Percentiles rank a stretch among this genome's conserved stretches.
phyloP scores from a whole-genome alignment of 1,140 invertebrate species.

The Hyles euphorbiae region DNA sequence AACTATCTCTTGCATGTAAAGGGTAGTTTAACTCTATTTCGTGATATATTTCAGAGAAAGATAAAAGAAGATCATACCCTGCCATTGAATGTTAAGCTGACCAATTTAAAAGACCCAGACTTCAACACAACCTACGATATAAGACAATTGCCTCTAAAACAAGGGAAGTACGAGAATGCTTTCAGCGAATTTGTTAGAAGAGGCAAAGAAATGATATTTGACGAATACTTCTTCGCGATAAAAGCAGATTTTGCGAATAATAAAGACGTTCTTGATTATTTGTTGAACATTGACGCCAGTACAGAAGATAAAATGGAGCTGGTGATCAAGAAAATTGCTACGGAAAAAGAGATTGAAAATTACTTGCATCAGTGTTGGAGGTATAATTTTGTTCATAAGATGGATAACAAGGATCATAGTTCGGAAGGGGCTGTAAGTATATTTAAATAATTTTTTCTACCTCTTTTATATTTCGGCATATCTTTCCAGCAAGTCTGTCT shows the following conservation, averaged over 20 bases:
- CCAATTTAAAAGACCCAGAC: slow-evolving; percentile 44
- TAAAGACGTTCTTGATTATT: slow-evolving; percentile 40
- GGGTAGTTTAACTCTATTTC: neutral
- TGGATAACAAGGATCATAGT: slow-evolving; percentile 29
- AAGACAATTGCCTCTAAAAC: slow-evolving; percentile 45
- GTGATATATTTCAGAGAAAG: slow-evolving; percentile 45
- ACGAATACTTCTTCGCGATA: slow-evolving; percentile 36
- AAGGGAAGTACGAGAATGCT: slow-evolving; percentile 49
- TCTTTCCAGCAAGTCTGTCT: too few relatives aligned
- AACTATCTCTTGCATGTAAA: too few relatives aligned
- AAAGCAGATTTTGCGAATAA: slow-evolving; percentile 26
- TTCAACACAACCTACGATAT: slow-evolving; percentile 52
- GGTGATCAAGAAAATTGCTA: slow-evolving; percentile 44
- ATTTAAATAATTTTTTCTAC: neutral
- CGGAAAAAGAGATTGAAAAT: slow-evolving; percentile 56
- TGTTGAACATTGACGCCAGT: slow-evolving; percentile 55
- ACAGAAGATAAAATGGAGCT: slow-evolving; percentile 60
- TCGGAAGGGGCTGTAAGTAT: slow-evolving; percentile 38
- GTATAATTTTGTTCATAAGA: slow-evolving; percentile 50
- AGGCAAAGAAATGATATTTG: slow-evolving; percentile 59
- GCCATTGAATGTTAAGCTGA: slow-evolving; percentile 47
- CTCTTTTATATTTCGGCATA: too few relatives aligned
- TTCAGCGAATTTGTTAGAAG: slow-evolving; percentile 59
- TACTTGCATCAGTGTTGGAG: slow-evolving; percentile 62
- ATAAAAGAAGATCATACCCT: slow-evolving; percentile 53